phyloP scores from a whole-genome alignment of 2,888 invertebrate species.

The Patella ulyssiponensis region DNA sequence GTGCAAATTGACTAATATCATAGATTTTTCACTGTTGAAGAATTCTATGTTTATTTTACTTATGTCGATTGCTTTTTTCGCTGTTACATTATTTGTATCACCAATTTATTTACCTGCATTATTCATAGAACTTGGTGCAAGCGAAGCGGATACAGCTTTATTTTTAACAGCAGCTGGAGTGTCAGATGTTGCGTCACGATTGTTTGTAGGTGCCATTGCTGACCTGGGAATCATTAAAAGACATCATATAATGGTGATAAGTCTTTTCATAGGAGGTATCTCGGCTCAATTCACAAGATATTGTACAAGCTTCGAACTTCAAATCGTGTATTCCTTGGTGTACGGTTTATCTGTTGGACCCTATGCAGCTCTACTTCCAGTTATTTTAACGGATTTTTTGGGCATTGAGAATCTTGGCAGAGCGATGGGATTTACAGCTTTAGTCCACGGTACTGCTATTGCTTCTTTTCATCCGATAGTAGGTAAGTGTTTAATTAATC shows the following conservation, averaged over 20 bases:
- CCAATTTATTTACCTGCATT: neutral
- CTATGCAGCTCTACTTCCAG: conserved; percentile 44
- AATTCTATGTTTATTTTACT: neutral
- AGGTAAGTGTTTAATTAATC: conserved; percentile 37
- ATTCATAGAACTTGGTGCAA: conserved; percentile 19
- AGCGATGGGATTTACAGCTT: conserved; percentile 42
- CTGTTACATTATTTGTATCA: neutral
- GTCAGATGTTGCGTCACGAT: conserved; percentile 29
- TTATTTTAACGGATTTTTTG: conserved; percentile 49
- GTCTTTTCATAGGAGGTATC: conserved; percentile 22
- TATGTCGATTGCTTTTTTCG: neutral
- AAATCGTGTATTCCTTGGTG: conserved; percentile 41
- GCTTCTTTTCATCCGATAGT: conserved; percentile 40
- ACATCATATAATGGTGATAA: conserved; percentile 27
- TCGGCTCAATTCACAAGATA: conserved; percentile 19
- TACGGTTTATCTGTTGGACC: conserved; percentile 46
- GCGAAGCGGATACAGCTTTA: conserved; percentile 22
- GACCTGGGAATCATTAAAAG: conserved; percentile 27
- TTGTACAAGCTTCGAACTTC: conserved; percentile 34
- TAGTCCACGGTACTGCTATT: conserved; percentile 40
- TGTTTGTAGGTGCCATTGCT: conserved; percentile 29
- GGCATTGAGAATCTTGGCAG: conserved; percentile 46
- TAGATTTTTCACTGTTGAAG: neutral
- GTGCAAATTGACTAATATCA: no score
- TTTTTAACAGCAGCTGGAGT: conserved; percentile 28